Evolutionary conservation across 2,113 vertebrate species (phyloP).

Genomic region (Burhinus bistriatus): DNA sequence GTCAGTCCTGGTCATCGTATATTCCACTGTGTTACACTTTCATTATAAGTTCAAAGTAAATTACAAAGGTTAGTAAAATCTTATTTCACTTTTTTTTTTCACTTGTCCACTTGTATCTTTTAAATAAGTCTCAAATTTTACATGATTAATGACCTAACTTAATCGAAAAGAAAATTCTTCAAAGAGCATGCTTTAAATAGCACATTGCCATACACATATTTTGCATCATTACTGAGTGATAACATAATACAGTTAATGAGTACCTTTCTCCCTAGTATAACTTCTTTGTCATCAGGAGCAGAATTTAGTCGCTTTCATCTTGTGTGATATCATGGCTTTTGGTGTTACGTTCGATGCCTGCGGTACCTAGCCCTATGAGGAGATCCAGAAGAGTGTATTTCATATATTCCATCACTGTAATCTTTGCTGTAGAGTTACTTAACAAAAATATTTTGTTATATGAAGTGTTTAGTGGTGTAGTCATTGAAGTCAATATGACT

Average conservation of each 20-base stretch:
- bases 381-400: neutral
- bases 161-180: neutral
- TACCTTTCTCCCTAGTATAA: neutral
- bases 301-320: neutral
- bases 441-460: neutral
- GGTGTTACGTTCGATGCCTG: neutral
- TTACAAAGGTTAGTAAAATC: neutral
- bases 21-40: neutral
- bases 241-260: conserved; percentile 25
- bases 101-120: conserved; percentile 17
- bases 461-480: neutral
- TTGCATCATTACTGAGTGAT: conserved; percentile 28
- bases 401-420: neutral
- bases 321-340: neutral
- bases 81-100: neutral
- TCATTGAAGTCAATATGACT: conserved; percentile 1
- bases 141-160: conserved; percentile 16
- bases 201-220: neutral
- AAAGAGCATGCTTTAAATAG: neutral
- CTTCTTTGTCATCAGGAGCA: too few species aligned
- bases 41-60: neutral
- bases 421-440: neutral
- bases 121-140: conserved; percentile 1
- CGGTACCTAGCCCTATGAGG: neutral
- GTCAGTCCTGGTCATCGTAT: neutral